Percentiles rank a stretch among this genome's conserved stretches.
Conservation (phyloP, 2,888 invertebrate species). For the Caenorhabditis japonica region DNA sequence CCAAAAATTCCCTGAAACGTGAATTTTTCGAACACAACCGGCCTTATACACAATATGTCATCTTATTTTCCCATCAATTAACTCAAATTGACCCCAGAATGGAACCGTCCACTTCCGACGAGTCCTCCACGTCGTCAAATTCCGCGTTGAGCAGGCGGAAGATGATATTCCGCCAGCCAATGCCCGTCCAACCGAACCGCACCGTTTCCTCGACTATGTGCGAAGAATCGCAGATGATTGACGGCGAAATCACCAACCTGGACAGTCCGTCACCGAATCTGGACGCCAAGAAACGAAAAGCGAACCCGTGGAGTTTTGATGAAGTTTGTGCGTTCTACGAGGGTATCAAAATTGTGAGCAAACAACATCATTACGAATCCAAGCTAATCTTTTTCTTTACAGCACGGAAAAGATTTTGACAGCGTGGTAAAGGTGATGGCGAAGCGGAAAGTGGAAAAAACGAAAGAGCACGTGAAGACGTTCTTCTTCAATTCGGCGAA, state of each 20-base stretch:
- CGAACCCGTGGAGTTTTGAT: constrained; percentile 46
- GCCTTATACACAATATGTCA: too few relatives aligned
- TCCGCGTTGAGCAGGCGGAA: background rate
- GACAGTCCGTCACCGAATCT: background rate
- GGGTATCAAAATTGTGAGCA: constrained; percentile 50
- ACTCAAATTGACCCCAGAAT: too few relatives aligned
- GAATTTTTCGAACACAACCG: too few relatives aligned
- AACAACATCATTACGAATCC: background rate
- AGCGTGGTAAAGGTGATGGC: constrained; percentile 57
- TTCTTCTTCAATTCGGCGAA: constrained; percentile 70
- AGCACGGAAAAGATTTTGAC: constrained; percentile 74
- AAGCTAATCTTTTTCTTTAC: constrained; percentile 13
- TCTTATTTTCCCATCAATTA: too few relatives aligned
- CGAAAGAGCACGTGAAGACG: constrained; percentile 68
- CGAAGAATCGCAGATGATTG: background rate
- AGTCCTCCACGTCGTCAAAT: background rate
- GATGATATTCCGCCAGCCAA: constrained; percentile 4
- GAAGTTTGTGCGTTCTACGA: constrained; percentile 55
- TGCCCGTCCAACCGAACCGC: background rate
- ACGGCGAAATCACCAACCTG: background rate
- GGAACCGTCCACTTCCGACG: too few relatives aligned
- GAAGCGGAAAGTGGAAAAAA: constrained; percentile 63
- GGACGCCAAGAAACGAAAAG: constrained; percentile 7
- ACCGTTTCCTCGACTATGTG: background rate
- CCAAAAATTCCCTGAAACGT: too few relatives aligned